phyloP scores from a whole-genome alignment of 2,113 vertebrate genomes.

The Chamaea fasciata region DNA sequence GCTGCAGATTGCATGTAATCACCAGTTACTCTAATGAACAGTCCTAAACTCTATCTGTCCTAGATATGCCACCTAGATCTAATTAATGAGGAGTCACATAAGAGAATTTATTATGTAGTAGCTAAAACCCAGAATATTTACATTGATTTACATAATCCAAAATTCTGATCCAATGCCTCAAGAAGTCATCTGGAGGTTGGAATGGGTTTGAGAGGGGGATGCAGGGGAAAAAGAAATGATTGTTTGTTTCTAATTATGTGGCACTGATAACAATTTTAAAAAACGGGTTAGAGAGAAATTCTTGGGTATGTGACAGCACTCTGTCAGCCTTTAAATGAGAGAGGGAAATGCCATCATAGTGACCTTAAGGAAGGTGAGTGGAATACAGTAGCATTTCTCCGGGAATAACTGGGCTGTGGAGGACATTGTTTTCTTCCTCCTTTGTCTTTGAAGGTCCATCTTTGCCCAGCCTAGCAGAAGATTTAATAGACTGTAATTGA shows the following conservation, averaged over 20 bases:
- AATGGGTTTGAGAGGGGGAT: rapidly evolving
- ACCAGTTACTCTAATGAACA: background rate
- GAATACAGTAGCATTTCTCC: background rate
- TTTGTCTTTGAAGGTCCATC: background rate
- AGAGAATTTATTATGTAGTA: background rate
- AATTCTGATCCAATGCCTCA: background rate
- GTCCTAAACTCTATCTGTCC: background rate
- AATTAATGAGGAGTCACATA: background rate
- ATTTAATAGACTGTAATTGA: background rate
- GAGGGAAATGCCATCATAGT: background rate
- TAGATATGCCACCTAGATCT: background rate
- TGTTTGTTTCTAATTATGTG: background rate
- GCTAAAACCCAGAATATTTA: background rate
- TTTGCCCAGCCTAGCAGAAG: background rate
- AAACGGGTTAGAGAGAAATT: background rate
- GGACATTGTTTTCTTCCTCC: background rate
- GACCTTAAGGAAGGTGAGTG: background rate
- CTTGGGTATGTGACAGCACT: background rate
- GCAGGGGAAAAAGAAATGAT: rapidly evolving
- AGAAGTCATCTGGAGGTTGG: background rate
- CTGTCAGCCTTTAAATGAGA: background rate
- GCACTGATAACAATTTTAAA: background rate
- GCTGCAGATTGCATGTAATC: background rate
- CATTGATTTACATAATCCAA: background rate
- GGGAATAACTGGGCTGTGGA: background rate